Conservation (phyloP, 1,140 invertebrate genomes). For the Teleogryllus occipitalis region DNA sequence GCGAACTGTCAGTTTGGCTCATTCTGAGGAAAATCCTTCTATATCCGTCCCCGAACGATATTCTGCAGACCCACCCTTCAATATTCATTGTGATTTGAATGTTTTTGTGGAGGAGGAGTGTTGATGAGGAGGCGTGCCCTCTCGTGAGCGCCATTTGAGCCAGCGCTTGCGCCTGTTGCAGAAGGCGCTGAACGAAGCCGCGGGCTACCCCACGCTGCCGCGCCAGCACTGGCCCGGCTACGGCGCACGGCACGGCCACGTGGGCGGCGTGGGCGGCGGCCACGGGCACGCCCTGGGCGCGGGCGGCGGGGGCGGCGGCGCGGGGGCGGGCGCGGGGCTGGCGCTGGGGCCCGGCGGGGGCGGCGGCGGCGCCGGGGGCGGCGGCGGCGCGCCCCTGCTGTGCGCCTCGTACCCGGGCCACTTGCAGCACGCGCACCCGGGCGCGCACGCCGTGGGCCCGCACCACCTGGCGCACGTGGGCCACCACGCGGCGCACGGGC, state of each 20-base stretch:
- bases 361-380: background rate
- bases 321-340: conserved; percentile 12
- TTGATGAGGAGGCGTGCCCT: no score
- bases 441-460: no score
- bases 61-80: no score
- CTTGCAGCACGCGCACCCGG: conserved; percentile 6
- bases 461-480: background rate
- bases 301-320: conserved; percentile 27
- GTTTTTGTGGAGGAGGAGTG: no score
- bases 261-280: no score
- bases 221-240: conserved; percentile 39
- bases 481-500: no score
- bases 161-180: no score
- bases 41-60: no score
- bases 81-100: no score
- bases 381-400: background rate
- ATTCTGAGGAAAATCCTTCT: no score
- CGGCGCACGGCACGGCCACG: conserved; percentile 18
- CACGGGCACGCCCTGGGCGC: conserved; percentile 23
- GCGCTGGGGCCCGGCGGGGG: background rate
- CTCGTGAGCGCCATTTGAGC: no score
- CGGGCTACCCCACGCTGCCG: conserved; percentile 42
- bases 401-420: background rate
- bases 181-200: conserved; percentile 29
- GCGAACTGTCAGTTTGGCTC: no score